Evolutionary conservation across 2,888 invertebrate species (phyloP).

Genomic region (Campopleginae sp.): DNA sequence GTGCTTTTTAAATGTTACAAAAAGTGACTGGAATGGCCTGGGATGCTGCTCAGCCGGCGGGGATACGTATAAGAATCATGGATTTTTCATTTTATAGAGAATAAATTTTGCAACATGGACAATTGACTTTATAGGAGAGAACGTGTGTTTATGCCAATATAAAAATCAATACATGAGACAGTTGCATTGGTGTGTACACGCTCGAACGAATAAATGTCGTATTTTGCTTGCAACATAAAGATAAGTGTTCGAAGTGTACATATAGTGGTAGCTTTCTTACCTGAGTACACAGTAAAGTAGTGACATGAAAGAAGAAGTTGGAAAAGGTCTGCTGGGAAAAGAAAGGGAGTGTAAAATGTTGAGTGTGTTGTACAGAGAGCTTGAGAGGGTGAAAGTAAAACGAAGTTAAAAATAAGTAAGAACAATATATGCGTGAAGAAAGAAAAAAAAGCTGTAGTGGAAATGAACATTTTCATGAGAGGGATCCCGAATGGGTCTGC

Average conservation of each 20-base stretch:
- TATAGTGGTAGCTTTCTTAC: neutral
- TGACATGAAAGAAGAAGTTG: conserved; percentile 12
- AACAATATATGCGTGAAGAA: conserved; percentile 25
- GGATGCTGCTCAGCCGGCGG: too few species aligned
- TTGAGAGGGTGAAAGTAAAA: conserved; percentile 38
- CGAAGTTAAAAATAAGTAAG: conserved; percentile 18
- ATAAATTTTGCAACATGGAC: conserved; percentile 39
- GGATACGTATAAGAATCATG: neutral
- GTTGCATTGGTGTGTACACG: conserved; percentile 40
- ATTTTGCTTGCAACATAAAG: conserved; percentile 44
- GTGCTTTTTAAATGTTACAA: too few species aligned
- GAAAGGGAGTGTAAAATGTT: neutral
- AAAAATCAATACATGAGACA: conserved; percentile 3
- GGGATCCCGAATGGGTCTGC: neutral
- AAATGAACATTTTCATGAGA: conserved; percentile 44
- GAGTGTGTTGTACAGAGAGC: neutral
- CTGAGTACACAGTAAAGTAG: conserved; percentile 14
- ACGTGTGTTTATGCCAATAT: conserved; percentile 6
- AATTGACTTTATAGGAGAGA: conserved; percentile 18
- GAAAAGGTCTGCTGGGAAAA: conserved; percentile 31
- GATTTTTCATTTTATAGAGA: conserved; percentile 14
- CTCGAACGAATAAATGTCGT: conserved; percentile 56
- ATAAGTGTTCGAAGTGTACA: conserved; percentile 1
- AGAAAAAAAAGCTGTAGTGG: conserved; percentile 15
- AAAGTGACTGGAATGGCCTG: too few species aligned